Evolutionary conservation across 2,113 vertebrate species (phyloP).

Genomic region (Rousettus leschenaultii): DNA sequence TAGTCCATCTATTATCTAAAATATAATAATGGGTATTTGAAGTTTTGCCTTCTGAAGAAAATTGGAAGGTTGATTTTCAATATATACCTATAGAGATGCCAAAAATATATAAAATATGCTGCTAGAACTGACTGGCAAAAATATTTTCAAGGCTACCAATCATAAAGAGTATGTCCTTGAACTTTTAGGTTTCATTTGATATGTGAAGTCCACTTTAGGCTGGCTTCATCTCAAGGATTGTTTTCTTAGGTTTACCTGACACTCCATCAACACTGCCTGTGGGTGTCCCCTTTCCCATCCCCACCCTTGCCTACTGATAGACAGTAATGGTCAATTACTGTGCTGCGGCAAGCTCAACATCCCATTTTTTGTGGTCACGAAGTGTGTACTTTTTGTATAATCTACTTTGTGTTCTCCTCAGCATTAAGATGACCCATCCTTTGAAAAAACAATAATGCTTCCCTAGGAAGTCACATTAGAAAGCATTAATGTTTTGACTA

Average conservation of each 20-base stretch:
- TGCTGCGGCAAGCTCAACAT: slow-evolving; percentile 33
- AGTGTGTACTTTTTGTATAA: slow-evolving; percentile 39
- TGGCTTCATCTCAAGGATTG: background rate
- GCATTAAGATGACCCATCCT: slow-evolving; percentile 36
- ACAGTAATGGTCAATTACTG: slow-evolving; percentile 33
- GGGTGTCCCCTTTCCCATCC: background rate
- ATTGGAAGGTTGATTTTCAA: background rate
- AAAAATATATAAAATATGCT: background rate
- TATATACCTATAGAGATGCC: background rate
- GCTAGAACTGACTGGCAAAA: background rate
- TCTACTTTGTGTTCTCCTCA: slow-evolving; percentile 67
- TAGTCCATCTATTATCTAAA: background rate
- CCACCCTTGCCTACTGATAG: background rate
- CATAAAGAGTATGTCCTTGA: background rate
- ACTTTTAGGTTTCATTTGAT: background rate
- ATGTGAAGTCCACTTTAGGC: background rate
- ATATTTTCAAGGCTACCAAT: background rate
- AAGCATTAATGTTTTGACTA: slow-evolving; percentile 65
- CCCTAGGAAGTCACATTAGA: slow-evolving; percentile 59
- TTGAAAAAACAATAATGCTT: slow-evolving; percentile 38
- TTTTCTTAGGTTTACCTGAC: background rate
- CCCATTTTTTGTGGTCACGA: slow-evolving; percentile 67
- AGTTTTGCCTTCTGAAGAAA: background rate
- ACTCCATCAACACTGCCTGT: background rate
- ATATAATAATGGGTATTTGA: background rate